phyloP scores from a whole-genome alignment of 2,888 invertebrate species.

The Meloe dianella region DNA sequence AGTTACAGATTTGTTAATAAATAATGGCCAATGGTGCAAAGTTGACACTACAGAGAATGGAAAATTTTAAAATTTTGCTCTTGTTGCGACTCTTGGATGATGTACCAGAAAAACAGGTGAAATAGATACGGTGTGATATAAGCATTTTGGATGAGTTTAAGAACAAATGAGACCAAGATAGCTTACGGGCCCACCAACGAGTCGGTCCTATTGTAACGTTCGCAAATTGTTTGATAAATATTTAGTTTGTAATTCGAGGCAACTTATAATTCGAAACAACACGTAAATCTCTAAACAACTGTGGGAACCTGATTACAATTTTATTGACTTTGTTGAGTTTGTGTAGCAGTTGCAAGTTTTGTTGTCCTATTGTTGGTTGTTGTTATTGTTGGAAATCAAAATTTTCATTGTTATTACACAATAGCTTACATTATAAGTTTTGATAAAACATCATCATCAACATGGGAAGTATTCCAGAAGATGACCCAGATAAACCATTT shows the following conservation, averaged over 20 bases:
- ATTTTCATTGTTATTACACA: constrained; percentile 21
- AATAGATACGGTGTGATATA: too few relatives aligned
- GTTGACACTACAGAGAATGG: too few relatives aligned
- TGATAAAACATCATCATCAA: constrained; percentile 13
- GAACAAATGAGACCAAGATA: too few relatives aligned
- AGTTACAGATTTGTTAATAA: too few relatives aligned
- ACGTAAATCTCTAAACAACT: not conserved
- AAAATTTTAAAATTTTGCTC: too few relatives aligned
- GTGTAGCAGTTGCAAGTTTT: not conserved
- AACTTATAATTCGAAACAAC: not conserved
- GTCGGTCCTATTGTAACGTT: not conserved
- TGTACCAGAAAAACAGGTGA: too few relatives aligned
- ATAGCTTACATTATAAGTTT: constrained; percentile 4
- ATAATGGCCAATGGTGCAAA: too few relatives aligned
- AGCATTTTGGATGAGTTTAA: too few relatives aligned
- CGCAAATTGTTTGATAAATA: not conserved
- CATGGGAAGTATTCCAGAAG: constrained; percentile 9
- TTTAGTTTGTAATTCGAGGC: not conserved
- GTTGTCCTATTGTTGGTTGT: not conserved
- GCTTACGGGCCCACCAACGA: too few relatives aligned
- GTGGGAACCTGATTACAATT: not conserved
- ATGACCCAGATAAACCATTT: constrained; percentile 19
- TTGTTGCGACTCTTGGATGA: too few relatives aligned
- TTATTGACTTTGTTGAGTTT: not conserved
- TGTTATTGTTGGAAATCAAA: constrained; percentile 10